These are phyloP conservation scores for Epinephelus coioides DNA, from an alignment of 2,797 vertebrate genomes.

Conservation along the genomic window DNA sequence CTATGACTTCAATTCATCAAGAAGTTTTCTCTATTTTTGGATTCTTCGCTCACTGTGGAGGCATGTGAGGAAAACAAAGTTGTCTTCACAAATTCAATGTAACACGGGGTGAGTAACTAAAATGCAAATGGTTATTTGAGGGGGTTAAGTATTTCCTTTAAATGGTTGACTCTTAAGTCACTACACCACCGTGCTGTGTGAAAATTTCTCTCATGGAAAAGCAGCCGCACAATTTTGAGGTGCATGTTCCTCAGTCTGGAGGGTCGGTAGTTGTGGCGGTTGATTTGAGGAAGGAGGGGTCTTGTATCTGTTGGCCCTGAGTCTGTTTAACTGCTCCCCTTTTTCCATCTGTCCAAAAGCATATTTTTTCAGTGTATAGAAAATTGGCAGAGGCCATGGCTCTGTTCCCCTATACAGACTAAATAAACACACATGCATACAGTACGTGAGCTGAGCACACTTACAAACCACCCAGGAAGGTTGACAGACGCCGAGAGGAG, in stretches of 20 bases:
- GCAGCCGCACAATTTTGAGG: conserved; percentile 13
- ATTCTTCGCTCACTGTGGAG: no score
- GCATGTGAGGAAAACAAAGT: no score
- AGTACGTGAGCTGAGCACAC: conserved; percentile 58
- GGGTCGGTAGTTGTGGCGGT: conserved; percentile 39
- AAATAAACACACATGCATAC: conserved; percentile 83
- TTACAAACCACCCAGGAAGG: conserved; percentile 82
- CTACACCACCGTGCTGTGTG: not conserved
- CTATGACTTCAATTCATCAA: no score
- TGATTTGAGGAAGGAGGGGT: conserved; percentile 66
- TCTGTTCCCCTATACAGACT: conserved; percentile 83
- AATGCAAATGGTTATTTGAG: no score
- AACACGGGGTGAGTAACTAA: no score
- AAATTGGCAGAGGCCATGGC: conserved; percentile 77
- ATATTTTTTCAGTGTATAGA: conserved; percentile 86
- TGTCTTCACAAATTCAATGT: no score
- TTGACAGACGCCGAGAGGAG: conserved; percentile 43
- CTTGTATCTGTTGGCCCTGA: conserved; percentile 84
- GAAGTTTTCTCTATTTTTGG: no score
- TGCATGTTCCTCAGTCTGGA: conserved; percentile 34
- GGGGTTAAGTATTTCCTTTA: not conserved
- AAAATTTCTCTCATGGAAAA: conserved; percentile 24
- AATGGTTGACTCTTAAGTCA: not conserved
- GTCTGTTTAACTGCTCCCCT: conserved; percentile 76
- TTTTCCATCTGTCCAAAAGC: conserved; percentile 81